phyloP scores from a whole-genome alignment of 2,888 invertebrate genomes.

The Deilephila porcellus region DNA sequence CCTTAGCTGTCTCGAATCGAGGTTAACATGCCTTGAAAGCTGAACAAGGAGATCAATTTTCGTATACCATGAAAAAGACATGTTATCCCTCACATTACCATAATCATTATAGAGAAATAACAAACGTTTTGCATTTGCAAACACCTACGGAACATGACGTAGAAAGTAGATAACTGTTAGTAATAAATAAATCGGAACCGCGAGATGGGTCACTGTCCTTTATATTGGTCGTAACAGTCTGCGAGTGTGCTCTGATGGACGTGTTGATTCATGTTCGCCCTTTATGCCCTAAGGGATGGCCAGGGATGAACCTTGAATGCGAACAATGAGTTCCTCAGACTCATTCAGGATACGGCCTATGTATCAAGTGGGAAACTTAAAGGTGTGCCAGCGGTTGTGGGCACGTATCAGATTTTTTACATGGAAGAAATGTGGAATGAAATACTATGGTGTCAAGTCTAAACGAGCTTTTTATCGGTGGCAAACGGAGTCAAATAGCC shows the following conservation, averaged over 20 bases:
- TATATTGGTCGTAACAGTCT: slow-evolving; percentile 63
- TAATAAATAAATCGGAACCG: slow-evolving; percentile 60
- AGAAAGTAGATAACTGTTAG: slow-evolving; percentile 54
- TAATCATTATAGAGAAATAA: background rate
- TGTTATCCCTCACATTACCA: background rate
- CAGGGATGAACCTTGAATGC: slow-evolving; percentile 22
- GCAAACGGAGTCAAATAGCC: slow-evolving; percentile 8
- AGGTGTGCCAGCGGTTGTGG: background rate
- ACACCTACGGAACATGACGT: slow-evolving; percentile 29
- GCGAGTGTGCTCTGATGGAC: slow-evolving; percentile 66
- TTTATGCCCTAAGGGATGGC: slow-evolving; percentile 21
- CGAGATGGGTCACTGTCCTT: slow-evolving; percentile 71
- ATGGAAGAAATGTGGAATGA: no score
- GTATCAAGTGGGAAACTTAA: background rate
- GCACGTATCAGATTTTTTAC: slow-evolving; percentile 2
- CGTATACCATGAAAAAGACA: background rate
- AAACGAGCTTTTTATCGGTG: background rate
- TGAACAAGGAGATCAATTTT: background rate
- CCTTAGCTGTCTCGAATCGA: background rate
- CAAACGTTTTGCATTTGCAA: background rate
- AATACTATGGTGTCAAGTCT: background rate
- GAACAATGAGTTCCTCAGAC: slow-evolving; percentile 14
- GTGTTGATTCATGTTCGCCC: slow-evolving; percentile 42
- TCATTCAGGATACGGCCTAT: background rate
- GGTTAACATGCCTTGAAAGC: slow-evolving; percentile 1